Evolutionary conservation across 2,888 invertebrate genomes (phyloP), one percentile per base, ranked within the genome.

Genomic region (Petrolisthes manimaculis): DNA sequence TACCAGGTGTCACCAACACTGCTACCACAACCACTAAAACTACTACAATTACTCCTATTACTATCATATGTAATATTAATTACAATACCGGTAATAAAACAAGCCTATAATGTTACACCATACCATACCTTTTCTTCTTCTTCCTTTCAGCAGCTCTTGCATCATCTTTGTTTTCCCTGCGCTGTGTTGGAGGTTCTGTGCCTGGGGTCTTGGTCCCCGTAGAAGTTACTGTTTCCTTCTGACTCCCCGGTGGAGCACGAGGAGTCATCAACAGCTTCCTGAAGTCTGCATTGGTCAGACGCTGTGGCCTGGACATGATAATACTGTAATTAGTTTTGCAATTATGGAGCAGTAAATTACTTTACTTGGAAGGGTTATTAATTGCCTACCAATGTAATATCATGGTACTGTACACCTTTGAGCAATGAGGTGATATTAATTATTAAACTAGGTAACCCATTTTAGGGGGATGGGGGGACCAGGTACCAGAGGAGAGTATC

Each of bases 241-340:
- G 84, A 69, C 83, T 88, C 55, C 84, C 91, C 4, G 92, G 91
- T 0, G 96, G 96, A 6, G 96, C 95, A 90, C 98, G 95, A 0
- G 99, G 99, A 0, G 99, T 99, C 96, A 98, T 98, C 91, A 99
- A 94, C 84, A 99, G 94, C 93, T 98, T 98, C 86, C 99, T 95
- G 93, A 99, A 99, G 94, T 99, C 99, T 93, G 98, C 99, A 94
- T 99, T 99, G 9, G 98, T 98, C 86, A 99, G 94, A 12, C 92
- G 92, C 83, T 92, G 92, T 2, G 91, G 89, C 55, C 88, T 90
- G 78, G 54, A 75, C 37, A 69, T 14, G 12, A 24, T 9, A 71
- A 80, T 75, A n/a, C n/a, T n/a, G n/a, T n/a, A 37, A 37, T 37
- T 1, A 67, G 18, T 14, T 67, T 67, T 67, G 3, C 67, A 67